phyloP scores from a whole-genome alignment of 92 coral and sea anemone species.

The Ricordea florida region DNA sequence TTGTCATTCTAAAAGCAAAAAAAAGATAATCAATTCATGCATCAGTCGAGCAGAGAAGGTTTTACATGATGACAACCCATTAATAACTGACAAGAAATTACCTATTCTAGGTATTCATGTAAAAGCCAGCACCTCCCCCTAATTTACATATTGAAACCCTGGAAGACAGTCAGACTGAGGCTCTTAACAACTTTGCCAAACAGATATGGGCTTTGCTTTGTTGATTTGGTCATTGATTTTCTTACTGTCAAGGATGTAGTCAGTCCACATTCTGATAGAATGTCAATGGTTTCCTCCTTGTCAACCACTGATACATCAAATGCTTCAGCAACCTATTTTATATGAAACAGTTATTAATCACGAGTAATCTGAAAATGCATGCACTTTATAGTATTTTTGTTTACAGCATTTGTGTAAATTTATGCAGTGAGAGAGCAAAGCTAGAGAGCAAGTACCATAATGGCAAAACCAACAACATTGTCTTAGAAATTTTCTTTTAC shows the following conservation, averaged over 20 bases:
- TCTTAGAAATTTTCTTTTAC: no score
- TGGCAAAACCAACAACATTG: no score
- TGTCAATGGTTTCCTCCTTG: constrained; percentile 12
- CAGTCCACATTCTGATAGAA: constrained; percentile 42
- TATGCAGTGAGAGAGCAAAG: no score
- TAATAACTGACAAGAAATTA: no score
- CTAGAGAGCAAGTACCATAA: no score
- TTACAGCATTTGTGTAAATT: no score
- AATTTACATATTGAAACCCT: constrained; percentile 42
- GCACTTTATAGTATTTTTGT: background rate
- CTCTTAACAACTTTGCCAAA: background rate
- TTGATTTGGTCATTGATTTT: background rate
- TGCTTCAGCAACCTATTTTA: constrained; percentile 29
- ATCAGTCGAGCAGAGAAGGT: no score
- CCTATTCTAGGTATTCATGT: constrained; percentile 55
- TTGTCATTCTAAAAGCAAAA: constrained; percentile 42
- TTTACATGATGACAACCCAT: no score
- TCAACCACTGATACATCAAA: constrained; percentile 9
- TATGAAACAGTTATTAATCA: background rate
- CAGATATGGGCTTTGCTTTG: background rate
- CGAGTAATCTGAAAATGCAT: background rate
- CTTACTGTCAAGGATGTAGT: constrained; percentile 19
- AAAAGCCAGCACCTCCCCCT: constrained; percentile 19
- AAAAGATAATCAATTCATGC: background rate
- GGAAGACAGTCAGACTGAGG: constrained; percentile 8